Evolutionary conservation across 1,140 invertebrate genomes (phyloP).

Genomic region (Heterodera carotae): DNA sequence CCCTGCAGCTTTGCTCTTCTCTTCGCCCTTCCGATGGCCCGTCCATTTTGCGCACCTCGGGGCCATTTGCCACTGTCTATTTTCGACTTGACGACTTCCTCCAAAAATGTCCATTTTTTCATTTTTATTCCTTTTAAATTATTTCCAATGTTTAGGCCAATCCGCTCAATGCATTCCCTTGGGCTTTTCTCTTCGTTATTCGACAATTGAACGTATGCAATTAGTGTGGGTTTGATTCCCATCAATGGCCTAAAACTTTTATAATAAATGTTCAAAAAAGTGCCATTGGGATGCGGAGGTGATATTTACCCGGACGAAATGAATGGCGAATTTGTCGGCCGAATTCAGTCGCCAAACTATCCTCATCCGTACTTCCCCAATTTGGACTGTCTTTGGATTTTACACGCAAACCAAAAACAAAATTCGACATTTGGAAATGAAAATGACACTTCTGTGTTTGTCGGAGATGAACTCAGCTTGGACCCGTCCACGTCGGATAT

Average conservation of each 20-base stretch:
- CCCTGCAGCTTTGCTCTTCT: constrained; percentile 18
- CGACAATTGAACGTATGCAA: constrained; percentile 66
- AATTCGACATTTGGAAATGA: not conserved
- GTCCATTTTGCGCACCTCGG: constrained; percentile 32
- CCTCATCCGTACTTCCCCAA: constrained; percentile 59
- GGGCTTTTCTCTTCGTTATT: constrained; percentile 65
- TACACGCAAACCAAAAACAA: constrained; percentile 40
- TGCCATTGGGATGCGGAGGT: constrained; percentile 57
- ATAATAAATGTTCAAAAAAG: constrained; percentile 56
- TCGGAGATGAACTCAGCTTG: not conserved
- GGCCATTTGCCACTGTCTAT: constrained; percentile 33
- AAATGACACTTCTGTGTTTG: not conserved
- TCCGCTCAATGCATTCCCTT: constrained; percentile 20
- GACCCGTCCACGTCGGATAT: constrained; percentile 18
- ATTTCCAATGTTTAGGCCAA: constrained; percentile 19
- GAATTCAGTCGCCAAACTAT: constrained; percentile 62
- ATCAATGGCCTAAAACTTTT: constrained; percentile 6
- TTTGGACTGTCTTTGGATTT: constrained; percentile 66
- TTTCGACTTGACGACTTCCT: constrained; percentile 27
- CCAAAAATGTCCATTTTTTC: not conserved
- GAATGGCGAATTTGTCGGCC: constrained; percentile 36
- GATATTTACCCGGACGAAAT: constrained; percentile 40
- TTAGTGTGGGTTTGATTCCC: not conserved
- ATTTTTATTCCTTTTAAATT: not conserved
- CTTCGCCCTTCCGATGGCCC: not conserved